phyloP scores from a whole-genome alignment of 2,797 vertebrate genomes.

The Pygocentrus nattereri region DNA sequence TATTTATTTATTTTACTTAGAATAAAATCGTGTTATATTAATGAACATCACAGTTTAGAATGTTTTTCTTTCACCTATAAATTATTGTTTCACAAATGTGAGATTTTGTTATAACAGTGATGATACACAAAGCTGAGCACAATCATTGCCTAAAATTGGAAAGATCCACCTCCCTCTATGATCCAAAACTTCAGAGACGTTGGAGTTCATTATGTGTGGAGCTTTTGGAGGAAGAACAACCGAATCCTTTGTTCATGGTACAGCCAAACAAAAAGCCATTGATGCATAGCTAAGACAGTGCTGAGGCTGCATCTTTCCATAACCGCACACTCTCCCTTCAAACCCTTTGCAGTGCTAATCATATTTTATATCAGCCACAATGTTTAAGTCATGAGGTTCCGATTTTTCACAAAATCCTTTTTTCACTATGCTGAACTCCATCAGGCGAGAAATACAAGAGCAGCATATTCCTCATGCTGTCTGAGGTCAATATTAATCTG shows the following conservation, averaged over 20 bases:
- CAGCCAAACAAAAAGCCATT: constrained; percentile 72
- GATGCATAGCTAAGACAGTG: constrained; percentile 63
- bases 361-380: constrained; percentile 70
- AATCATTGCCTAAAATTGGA: background rate
- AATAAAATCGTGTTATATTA: too few species aligned
- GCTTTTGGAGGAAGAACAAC: constrained; percentile 59
- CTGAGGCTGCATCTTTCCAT: constrained; percentile 58
- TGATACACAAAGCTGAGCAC: background rate
- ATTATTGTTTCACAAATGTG: background rate
- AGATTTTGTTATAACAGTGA: background rate
- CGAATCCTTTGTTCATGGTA: constrained; percentile 67
- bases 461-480: constrained; percentile 19
- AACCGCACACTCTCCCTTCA: constrained; percentile 44
- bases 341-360: constrained; percentile 69
- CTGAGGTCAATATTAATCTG: constrained; percentile 32
- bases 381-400: constrained; percentile 78
- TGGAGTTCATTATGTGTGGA: constrained; percentile 31
- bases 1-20: too few species aligned
- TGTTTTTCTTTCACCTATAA: too few species aligned
- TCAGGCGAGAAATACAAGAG: constrained; percentile 11
- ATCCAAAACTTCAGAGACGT: background rate
- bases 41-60: too few species aligned
- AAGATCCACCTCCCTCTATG: background rate
- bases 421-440: constrained; percentile 36
- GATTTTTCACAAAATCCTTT: constrained; percentile 61